Conservation (phyloP, 2,888 invertebrate species). For the Drosophila kuntzei region DNA sequence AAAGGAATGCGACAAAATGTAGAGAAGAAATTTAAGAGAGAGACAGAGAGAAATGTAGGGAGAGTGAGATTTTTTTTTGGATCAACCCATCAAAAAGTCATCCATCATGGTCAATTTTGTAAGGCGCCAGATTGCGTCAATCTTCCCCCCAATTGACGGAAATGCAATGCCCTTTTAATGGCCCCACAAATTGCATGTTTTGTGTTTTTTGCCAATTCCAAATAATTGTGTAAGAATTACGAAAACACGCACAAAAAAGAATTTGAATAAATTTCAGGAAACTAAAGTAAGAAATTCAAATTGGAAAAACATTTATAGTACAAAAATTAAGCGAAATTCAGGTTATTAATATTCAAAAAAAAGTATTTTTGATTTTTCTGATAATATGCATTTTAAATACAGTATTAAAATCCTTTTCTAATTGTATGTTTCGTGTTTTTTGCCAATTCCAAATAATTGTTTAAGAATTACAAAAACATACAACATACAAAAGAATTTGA, state of each 20-base stretch:
- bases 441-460: background rate
- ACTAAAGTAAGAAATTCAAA: too few relatives aligned
- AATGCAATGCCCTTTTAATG: constrained; percentile 52
- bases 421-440: constrained; percentile 1
- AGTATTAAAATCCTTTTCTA: too few relatives aligned
- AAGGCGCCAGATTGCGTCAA: constrained; percentile 39
- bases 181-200: constrained; percentile 18
- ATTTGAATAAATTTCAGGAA: background rate
- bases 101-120: constrained; percentile 58
- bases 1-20: constrained; percentile 71
- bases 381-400: too few relatives aligned
- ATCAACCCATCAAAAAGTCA: constrained; percentile 64
- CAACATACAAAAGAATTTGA: background rate
- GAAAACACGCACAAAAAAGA: background rate
- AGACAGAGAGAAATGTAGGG: background rate
- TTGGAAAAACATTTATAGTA: too few relatives aligned
- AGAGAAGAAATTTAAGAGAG: constrained; percentile 15
- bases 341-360: too few relatives aligned
- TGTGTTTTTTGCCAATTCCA: background rate
- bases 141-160: constrained; percentile 28
- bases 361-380: too few relatives aligned
- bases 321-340: too few relatives aligned
- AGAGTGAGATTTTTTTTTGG: constrained; percentile 3
- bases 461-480: background rate
- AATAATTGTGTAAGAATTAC: background rate